These are phyloP conservation scores for Mandrillus leucophaeus DNA, from an alignment of 2,113 vertebrate species.

Conservation along the genomic window DNA sequence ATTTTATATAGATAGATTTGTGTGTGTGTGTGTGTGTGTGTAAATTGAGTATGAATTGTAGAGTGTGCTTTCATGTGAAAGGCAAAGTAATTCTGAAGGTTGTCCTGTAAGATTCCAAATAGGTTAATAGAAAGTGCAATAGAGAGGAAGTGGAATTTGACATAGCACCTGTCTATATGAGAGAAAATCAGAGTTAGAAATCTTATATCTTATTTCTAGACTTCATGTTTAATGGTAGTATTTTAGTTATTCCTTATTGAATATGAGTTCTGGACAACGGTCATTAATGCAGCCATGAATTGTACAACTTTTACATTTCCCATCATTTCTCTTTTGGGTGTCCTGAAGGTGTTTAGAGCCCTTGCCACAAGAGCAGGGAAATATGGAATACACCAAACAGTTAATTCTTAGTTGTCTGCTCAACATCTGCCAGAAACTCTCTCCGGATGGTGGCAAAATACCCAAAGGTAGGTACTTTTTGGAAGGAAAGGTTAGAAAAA, in stretches of 20 bases:
- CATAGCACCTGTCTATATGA: not conserved
- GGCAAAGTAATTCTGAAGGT: not conserved
- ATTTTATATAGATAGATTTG: too few relatives aligned
- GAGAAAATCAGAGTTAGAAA: not conserved
- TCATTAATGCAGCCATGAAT: not conserved
- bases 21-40: not conserved
- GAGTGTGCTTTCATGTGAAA: not conserved
- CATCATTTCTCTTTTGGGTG: not conserved
- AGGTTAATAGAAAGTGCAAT: not conserved
- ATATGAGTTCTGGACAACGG: not conserved
- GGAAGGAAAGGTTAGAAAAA: not conserved
- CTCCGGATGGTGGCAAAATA: conserved; percentile 84
- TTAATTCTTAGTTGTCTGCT: conserved; percentile 94
- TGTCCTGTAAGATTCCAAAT: not conserved
- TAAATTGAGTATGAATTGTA: not conserved
- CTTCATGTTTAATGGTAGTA: not conserved
- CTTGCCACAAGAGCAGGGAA: conserved; percentile 81
- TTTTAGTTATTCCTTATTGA: not conserved
- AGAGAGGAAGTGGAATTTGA: not conserved
- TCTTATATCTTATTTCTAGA: not conserved
- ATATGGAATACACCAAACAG: conserved; percentile 96
- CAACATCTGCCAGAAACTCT: conserved; percentile 91
- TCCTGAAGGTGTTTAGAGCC: conserved; percentile 89
- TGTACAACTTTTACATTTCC: not conserved
- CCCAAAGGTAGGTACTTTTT: conserved; percentile 83